Evolutionary conservation across 1,140 invertebrate genomes (phyloP).

Genomic region (Lucilia sericata): DNA sequence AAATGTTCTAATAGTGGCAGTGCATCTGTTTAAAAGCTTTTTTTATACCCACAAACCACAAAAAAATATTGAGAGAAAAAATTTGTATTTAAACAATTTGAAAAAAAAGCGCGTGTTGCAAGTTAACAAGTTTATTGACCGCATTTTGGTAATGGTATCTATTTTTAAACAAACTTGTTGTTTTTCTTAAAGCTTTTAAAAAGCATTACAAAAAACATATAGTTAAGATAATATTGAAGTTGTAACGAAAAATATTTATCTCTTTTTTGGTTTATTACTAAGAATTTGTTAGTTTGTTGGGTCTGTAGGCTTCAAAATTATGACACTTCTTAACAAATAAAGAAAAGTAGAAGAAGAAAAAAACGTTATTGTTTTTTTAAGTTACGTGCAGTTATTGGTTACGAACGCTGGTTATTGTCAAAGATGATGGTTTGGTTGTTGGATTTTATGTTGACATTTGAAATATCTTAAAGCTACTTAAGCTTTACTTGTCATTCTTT

Average conservation of each 20-base stretch:
- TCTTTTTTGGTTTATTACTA: background rate
- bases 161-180: background rate
- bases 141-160: background rate
- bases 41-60: background rate
- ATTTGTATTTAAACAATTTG: background rate
- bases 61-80: background rate
- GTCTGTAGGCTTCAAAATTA: constrained; percentile 23
- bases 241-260: background rate
- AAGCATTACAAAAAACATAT: background rate
- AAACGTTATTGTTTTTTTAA: no score
- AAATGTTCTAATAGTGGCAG: background rate
- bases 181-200: background rate
- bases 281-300: background rate
- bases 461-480: constrained; percentile 27
- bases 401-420: no score
- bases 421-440: constrained; percentile 7
- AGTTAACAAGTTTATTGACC: constrained; percentile 26
- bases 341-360: background rate
- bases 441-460: background rate
- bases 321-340: constrained; percentile 7
- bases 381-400: background rate
- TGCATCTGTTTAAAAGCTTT: constrained; percentile 17
- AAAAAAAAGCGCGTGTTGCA: constrained; percentile 23
- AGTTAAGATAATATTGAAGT: background rate
- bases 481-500: constrained; percentile 21